Evolutionary conservation across 2,797 vertebrate genomes (phyloP).

Genomic region (Melanotaenia maccullochi): DNA sequence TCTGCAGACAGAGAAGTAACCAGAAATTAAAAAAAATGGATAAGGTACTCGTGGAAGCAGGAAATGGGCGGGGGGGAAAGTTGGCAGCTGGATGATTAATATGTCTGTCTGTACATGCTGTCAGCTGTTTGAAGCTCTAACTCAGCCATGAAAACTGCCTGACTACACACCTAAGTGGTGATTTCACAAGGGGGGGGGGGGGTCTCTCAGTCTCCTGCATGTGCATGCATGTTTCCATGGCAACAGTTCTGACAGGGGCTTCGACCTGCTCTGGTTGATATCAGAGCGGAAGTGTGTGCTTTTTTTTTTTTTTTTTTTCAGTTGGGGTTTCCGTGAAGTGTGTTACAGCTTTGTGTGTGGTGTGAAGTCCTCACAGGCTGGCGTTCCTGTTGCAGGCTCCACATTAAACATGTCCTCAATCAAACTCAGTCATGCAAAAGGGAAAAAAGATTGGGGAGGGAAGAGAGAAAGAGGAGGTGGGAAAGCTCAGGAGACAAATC

Average conservation of each 20-base stretch:
- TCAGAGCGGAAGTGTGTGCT: conserved; percentile 17
- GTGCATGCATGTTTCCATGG: conserved; percentile 65
- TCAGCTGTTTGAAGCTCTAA: background rate
- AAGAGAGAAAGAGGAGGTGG: conserved; percentile 23
- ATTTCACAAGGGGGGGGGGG: background rate
- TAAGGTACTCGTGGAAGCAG: background rate
- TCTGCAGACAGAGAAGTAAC: conserved; percentile 22
- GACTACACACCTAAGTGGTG: background rate
- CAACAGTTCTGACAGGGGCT: conserved; percentile 65
- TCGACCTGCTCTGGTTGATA: conserved; percentile 17
- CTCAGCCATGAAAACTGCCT: no score
- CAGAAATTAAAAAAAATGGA: conserved; percentile 6
- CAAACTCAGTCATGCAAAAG: conserved; percentile 47
- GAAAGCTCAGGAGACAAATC: conserved; percentile 69
- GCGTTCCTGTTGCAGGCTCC: conserved; percentile 36
- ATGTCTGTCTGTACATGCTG: conserved; percentile 1
- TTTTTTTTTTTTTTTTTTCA: background rate
- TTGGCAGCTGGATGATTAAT: no score
- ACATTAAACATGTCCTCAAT: conserved; percentile 55
- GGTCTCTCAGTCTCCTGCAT: conserved; percentile 14
- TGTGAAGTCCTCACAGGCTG: background rate
- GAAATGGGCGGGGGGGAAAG: background rate
- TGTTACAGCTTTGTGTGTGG: background rate
- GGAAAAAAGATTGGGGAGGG: background rate
- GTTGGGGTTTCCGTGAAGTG: conserved; percentile 25